phyloP scores from a whole-genome alignment of 2,888 invertebrate genomes.

The Eupithecia insigniata region DNA sequence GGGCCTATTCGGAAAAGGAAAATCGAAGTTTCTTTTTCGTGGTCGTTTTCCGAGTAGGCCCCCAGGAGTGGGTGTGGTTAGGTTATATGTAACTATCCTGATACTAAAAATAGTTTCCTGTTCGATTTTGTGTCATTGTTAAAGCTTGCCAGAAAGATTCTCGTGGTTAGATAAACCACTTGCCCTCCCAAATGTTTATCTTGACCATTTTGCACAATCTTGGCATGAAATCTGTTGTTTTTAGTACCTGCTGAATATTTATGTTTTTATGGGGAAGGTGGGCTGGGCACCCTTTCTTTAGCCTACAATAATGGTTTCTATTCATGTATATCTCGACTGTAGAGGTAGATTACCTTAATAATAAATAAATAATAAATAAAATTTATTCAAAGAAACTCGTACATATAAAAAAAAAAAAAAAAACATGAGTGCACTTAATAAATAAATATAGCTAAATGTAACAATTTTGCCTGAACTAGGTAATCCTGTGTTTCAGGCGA shows the following conservation, averaged over 20 bases:
- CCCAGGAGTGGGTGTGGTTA: too few species aligned
- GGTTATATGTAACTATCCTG: too few species aligned
- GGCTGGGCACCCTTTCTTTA: not conserved
- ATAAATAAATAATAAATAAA: too few species aligned
- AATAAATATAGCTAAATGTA: too few species aligned
- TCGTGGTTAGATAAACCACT: not conserved
- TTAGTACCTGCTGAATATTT: slow-evolving; percentile 14
- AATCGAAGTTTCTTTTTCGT: too few species aligned
- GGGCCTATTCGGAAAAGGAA: too few species aligned
- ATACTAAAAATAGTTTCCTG: not conserved
- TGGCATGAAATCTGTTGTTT: slow-evolving; percentile 15
- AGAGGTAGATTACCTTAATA: not conserved
- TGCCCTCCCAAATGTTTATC: slow-evolving; percentile 1
- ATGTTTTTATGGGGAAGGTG: not conserved
- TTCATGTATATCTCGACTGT: not conserved
- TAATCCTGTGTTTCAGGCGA: too few species aligned
- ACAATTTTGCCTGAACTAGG: too few species aligned
- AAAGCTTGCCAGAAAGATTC: not conserved
- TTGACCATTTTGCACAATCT: slow-evolving; percentile 5
- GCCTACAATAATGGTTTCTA: not conserved
- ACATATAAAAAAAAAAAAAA: too few species aligned
- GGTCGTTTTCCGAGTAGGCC: too few species aligned
- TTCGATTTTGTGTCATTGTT: not conserved
- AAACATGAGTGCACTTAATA: too few species aligned
- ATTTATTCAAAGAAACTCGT: too few species aligned